Percentiles rank a stretch among this genome's conserved stretches.
phyloP scores from a whole-genome alignment of 2,797 vertebrate genomes.

The Peromyscus attwateri region DNA sequence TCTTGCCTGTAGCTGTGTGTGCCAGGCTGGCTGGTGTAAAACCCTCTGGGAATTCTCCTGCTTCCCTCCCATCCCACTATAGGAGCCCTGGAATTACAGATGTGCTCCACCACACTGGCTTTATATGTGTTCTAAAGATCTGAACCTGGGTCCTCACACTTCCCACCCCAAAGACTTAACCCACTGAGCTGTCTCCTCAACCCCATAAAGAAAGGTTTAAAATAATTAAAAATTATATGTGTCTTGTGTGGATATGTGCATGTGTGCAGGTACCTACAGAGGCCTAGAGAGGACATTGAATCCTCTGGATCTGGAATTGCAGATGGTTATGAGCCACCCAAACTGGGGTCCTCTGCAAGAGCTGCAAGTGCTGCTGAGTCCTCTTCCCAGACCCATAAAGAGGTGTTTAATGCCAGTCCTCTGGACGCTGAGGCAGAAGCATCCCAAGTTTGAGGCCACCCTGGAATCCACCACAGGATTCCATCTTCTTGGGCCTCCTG shows the following conservation, averaged over 20 bases:
- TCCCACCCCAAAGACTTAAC: neutral
- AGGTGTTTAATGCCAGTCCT: neutral
- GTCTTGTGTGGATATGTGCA: neutral
- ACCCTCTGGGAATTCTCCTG: neutral
- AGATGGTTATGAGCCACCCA: neutral
- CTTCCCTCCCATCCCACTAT: neutral
- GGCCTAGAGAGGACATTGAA: neutral
- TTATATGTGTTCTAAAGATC: neutral
- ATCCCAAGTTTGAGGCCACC: neutral
- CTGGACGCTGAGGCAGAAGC: neutral
- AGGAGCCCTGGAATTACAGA: neutral
- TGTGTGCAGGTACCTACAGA: neutral
- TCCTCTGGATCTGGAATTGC: neutral
- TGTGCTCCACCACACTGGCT: neutral
- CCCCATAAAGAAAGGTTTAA: no score
- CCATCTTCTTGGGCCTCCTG: neutral
- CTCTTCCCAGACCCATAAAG: neutral
- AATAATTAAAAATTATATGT: neutral
- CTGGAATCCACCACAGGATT: neutral
- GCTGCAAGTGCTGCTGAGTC: neutral
- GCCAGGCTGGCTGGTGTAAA: neutral
- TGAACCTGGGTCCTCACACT: neutral
- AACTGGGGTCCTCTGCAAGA: neutral
- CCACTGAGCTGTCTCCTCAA: neutral
- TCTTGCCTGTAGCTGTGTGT: neutral